Evolutionary conservation across 2,888 invertebrate species (phyloP), one percentile per base, ranked within the genome.

Genomic region (Catocala nupta): DNA sequence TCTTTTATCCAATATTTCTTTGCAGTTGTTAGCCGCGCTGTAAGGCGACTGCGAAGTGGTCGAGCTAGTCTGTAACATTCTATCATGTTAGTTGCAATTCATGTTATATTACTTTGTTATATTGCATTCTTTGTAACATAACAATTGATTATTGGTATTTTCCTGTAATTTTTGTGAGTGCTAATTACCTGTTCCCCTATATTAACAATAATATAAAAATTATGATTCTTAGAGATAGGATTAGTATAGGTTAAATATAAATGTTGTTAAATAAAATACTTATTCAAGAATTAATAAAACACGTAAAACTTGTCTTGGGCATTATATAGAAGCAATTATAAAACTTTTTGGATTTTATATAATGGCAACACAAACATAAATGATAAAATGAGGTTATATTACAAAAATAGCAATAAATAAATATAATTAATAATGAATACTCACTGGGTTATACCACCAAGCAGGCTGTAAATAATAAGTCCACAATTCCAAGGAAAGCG

Each of bases 381-480:
- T 25, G 25, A 25, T 3, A 25, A 25, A 25, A 25, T 25, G 25
- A 11, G 5, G 13, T 25, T 48, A 48, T 25, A 25, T 48, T 16
- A 12, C 9, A 43, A 8, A 43, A 2, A 47, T 16, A 16, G 25
- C 16, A 16, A 34, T 1, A 16, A 25, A 50, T 54, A 16, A 42
- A 54, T 45, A 52, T 25, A 33, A 43, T 9, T 25, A 43, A 12
- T 50, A 34, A 84, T 25, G 25, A 25, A 25, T 95, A 97, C 98
- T 98, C 95, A 98, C 98, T 90, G 98, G 97, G 90, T 97, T 97
- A 93, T 98, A 98, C 98, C 98, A 98, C 98, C 98, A 98, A 84
- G 97, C 96, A 88, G 98, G 98, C 98, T 98, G 90, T 82, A 80
- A 87, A 76, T n/a, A 70, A 70, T 63, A 16, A 71, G 71, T 84